Evolutionary conservation across 2,888 invertebrate species (phyloP).

Genomic region (Chrysina gloriosa): DNA sequence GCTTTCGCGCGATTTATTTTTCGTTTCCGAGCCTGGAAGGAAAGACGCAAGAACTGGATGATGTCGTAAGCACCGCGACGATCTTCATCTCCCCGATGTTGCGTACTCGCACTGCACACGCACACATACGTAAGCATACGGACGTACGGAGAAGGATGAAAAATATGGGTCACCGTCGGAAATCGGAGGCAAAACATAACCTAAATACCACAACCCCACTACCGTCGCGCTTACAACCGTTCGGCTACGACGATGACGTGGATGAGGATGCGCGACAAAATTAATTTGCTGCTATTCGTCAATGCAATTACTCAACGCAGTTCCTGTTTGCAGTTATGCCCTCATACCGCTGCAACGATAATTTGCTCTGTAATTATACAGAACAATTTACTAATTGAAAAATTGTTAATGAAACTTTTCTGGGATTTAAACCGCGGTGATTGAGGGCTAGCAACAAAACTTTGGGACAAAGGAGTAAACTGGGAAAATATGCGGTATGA

Average conservation of each 20-base stretch:
- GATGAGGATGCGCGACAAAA: neutral
- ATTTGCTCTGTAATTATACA: no score
- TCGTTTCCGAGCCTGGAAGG: constrained; percentile 8
- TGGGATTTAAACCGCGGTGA: no score
- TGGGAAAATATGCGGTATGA: no score
- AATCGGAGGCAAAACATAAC: constrained; percentile 56
- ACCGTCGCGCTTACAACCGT: constrained; percentile 15
- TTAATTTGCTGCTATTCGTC: constrained; percentile 14
- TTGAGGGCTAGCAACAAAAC: no score
- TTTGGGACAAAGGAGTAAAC: no score
- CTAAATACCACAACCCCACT: constrained; percentile 52
- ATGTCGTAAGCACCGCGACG: constrained; percentile 37
- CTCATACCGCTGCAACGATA: neutral
- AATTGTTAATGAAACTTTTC: no score
- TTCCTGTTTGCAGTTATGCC: neutral
- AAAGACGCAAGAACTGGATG: constrained; percentile 1
- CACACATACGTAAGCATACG: neutral
- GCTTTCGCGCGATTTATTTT: neutral
- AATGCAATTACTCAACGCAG: constrained; percentile 8
- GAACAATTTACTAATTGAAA: no score
- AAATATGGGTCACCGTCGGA: constrained; percentile 54
- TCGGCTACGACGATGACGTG: constrained; percentile 7
- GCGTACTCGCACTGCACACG: constrained; percentile 3
- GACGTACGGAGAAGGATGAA: constrained; percentile 3
- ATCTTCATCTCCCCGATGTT: constrained; percentile 31